Conservation (phyloP, 2,888 invertebrate genomes). For the Eubasilissa splendida region DNA sequence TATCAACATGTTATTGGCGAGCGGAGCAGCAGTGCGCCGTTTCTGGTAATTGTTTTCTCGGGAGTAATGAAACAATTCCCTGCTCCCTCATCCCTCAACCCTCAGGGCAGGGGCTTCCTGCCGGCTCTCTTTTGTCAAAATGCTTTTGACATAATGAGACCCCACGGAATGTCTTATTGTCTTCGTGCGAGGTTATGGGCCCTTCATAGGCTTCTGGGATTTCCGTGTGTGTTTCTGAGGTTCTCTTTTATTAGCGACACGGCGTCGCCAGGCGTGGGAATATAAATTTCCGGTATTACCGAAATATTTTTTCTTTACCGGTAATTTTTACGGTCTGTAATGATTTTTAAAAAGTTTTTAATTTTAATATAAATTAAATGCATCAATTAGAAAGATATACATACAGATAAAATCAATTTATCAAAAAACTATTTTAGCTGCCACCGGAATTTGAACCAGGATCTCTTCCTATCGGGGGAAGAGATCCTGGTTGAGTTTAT, state of each 20-base stretch:
- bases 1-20: constrained; percentile 2
- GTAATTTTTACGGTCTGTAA: too few relatives aligned
- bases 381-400: too few relatives aligned
- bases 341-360: too few relatives aligned
- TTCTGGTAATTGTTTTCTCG: constrained; percentile 1
- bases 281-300: too few relatives aligned
- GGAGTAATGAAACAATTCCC: constrained; percentile 13
- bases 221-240: neutral
- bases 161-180: constrained; percentile 23
- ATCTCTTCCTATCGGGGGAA: too few relatives aligned
- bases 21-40: neutral
- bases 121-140: constrained; percentile 1
- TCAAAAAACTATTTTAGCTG: too few relatives aligned
- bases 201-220: constrained; percentile 4
- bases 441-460: too few relatives aligned
- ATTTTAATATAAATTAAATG: too few relatives aligned
- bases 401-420: too few relatives aligned
- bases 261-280: neutral
- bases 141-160: constrained; percentile 23
- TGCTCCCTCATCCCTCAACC: neutral
- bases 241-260: neutral
- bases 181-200: constrained; percentile 5
- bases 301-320: too few relatives aligned
- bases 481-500: too few relatives aligned
- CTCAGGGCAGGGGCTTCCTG: constrained; percentile 14